Evolutionary conservation across 2,888 invertebrate species (phyloP), one percentile per base, ranked within the genome.

Genomic region (Meteorus colon): DNA sequence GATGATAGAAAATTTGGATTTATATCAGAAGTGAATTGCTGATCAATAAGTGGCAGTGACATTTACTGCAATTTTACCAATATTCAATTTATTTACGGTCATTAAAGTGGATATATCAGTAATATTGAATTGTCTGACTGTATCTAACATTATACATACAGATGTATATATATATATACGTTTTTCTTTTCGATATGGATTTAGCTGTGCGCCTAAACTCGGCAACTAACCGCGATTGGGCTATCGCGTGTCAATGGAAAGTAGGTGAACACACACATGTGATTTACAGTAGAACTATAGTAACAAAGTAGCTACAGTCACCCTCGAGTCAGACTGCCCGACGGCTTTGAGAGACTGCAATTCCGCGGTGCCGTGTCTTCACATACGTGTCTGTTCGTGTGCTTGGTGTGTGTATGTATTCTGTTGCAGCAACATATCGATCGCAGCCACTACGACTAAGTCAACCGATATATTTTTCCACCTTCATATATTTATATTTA

Each of bases 181-280:
- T 48, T 48, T 75, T 19, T 45, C 27, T 27, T 41, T 71, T 70
- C 71, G 37, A 66, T 62, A 71, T 71, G 45, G 59, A 75, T 70
- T 75, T 55, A 66, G 70, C 19, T 69, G 66, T 75, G n/a, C 67
- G 72, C 29, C 60, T 67, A 37, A 19, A 71, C 66, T 71, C 71
- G 51, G 60, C 68, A 70, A 69, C 74, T 48, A 71, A 41, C 66
- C 55, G 66, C 71, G 74, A 73, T 72, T 68, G 71, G 74, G 67
- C 68, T 71, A 78, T 78, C 74, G 78, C 74, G 76, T 71, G 76
- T 74, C 77, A 72, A 77, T 74, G 71, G 48, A 71, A 77, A 72
- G 74, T 74, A 77, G 71, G 71, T 77, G 72, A 77, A 62, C 74
- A 65, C 19, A 69, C 71, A 72, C 63, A 63, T 72, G 41, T 41